A percentile compares a stretch with the other conserved stretches of the same genome.
Evolutionary conservation across 2,888 invertebrate species (phyloP).

Genomic region (Venusia cambrica): DNA sequence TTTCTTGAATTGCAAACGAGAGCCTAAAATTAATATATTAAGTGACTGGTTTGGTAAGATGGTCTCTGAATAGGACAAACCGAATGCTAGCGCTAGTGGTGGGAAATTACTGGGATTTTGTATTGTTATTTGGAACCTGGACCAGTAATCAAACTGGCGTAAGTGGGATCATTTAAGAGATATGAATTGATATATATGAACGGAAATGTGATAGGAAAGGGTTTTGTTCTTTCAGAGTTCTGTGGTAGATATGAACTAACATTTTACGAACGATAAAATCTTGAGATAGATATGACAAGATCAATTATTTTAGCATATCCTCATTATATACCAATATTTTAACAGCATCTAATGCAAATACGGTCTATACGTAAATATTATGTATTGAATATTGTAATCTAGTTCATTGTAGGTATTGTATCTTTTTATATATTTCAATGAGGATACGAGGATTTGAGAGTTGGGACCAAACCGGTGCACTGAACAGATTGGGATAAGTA

Average conservation of each 20-base stretch:
- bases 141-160: too few relatives aligned
- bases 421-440: conserved; percentile 20
- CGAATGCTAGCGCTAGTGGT: too few relatives aligned
- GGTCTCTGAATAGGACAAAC: too few relatives aligned
- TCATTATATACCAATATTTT: conserved; percentile 54
- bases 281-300: conserved; percentile 35
- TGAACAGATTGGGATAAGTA: conserved; percentile 53
- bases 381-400: conserved; percentile 40
- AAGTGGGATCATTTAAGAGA: too few relatives aligned
- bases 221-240: too few relatives aligned
- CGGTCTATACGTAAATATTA: conserved; percentile 63
- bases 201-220: too few relatives aligned
- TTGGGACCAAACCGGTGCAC: conserved; percentile 79
- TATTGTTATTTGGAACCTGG: too few relatives aligned
- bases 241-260: too few relatives aligned
- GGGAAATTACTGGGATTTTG: too few relatives aligned
- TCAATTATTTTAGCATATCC: conserved; percentile 74
- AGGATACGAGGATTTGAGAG: conserved; percentile 28
- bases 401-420: conserved; percentile 29
- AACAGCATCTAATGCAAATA: conserved; percentile 65
- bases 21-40: conserved; percentile 7
- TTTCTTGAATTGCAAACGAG: conserved; percentile 3
- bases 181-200: too few relatives aligned
- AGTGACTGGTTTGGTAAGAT: conserved; percentile 36
- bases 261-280: conserved; percentile 35